These are phyloP conservation scores for Idris sp. DNA, from an alignment of 1,140 invertebrate species.

Conservation along the genomic window DNA sequence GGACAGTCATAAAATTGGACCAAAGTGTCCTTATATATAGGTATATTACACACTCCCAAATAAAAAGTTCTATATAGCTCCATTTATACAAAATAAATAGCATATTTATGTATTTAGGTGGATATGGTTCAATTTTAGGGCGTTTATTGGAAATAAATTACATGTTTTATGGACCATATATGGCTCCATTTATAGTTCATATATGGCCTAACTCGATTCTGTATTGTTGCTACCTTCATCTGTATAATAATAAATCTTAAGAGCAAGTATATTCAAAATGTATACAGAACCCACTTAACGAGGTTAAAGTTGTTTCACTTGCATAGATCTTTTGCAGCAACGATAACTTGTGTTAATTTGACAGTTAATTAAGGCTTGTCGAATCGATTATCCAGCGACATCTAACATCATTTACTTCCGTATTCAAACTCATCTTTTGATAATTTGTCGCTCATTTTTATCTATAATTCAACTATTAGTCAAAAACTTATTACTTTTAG, in stretches of 20 bases:
- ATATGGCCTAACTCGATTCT: too few relatives aligned
- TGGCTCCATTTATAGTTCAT: too few relatives aligned
- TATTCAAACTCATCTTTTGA: conserved; percentile 40
- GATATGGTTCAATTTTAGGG: too few relatives aligned
- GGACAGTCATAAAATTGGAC: too few relatives aligned
- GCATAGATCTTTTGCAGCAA: conserved; percentile 59
- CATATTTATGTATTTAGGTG: too few relatives aligned
- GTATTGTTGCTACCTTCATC: conserved; percentile 27
- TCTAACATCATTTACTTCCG: conserved; percentile 61
- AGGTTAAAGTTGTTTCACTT: conserved; percentile 61
- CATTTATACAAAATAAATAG: too few relatives aligned
- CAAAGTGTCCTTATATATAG: too few relatives aligned
- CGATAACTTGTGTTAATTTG: conserved; percentile 70
- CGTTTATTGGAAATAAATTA: too few relatives aligned
- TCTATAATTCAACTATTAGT: conserved; percentile 17
- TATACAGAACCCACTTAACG: conserved; percentile 58
- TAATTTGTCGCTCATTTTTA: conserved; percentile 40
- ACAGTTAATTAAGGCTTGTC: conserved; percentile 70
- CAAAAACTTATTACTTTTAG: conserved; percentile 5
- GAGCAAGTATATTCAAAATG: conserved; percentile 37
- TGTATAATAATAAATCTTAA: conserved; percentile 58
- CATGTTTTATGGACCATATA: too few relatives aligned
- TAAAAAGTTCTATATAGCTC: too few relatives aligned
- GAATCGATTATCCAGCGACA: conserved; percentile 66
- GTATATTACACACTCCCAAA: too few relatives aligned